Evolutionary conservation across 2,888 invertebrate species (phyloP), one percentile per base, ranked within the genome.

Genomic region (Fragum sueziense): DNA sequence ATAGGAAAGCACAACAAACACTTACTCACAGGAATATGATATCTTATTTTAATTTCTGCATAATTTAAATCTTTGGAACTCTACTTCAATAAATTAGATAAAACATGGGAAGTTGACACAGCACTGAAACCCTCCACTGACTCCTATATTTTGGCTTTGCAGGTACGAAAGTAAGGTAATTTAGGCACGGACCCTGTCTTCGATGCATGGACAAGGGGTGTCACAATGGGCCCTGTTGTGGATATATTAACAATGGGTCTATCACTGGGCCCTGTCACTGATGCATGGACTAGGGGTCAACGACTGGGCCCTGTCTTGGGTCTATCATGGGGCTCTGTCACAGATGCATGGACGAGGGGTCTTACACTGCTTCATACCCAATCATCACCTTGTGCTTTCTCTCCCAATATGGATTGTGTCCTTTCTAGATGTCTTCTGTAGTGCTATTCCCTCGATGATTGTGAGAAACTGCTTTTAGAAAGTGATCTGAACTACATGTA

Each of bases 111-210:
- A n/a, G n/a, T n/a, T n/a, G n/a, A n/a, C n/a, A n/a, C n/a, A n/a
- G n/a, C n/a, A n/a, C 3, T 4, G 47, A 9, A 47, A 47, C 47
- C 47, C 17, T n/a, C 14, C 47, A 47, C 47, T 47, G 47, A 47
- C n/a, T 47, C 47, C 47, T 47, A 20, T 61, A 20, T 61, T 61
- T 61, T 61, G 61, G 33, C 61, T 9, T 61, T 61, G 31, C 61
- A 61, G 61, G 61, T 61, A 61, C 61, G 14, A 61, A 61, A 61
- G 61, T 61, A 61, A 61, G 61, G 33, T 61, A 61, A 33, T 27
- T 27, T 7, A 27, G 25, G 57, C 57, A 57, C 25, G 57, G 57
- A 14, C 57, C n/a, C 25, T n/a, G 25, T 57, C 27, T 47, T 9
- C n/a, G 47, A 14, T 47, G 47, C 47, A 47, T 47, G 47, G 47